phyloP scores from a whole-genome alignment of 37 sponge, comb jelly and placozoan genomes.

The Mnemiopsis leidyi region DNA sequence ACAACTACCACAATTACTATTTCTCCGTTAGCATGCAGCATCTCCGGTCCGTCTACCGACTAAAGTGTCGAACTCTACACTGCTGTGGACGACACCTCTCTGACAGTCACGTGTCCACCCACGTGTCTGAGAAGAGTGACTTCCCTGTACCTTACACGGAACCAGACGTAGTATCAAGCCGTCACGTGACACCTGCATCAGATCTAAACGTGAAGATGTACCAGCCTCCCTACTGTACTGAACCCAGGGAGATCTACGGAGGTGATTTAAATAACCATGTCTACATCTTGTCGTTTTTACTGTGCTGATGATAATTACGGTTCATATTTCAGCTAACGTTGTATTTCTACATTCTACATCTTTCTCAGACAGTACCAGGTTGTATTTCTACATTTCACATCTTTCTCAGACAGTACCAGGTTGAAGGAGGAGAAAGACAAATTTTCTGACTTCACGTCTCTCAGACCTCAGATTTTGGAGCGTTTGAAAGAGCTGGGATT shows the following conservation, averaged over 20 bases:
- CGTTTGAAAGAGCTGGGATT: neutral
- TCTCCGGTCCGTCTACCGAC: neutral
- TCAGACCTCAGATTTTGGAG: neutral
- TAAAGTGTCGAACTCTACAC: neutral
- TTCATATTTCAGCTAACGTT: too few relatives aligned
- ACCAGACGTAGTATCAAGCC: neutral
- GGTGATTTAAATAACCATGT: too few relatives aligned
- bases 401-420: too few relatives aligned
- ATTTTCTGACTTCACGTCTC: neutral
- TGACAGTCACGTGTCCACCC: neutral
- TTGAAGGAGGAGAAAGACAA: neutral
- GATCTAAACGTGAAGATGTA: neutral
- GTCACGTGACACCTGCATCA: conserved; percentile 7
- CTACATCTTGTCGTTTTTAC: too few relatives aligned
- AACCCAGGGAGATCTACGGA: neutral
- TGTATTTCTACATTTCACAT: too few relatives aligned
- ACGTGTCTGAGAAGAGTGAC: too few relatives aligned
- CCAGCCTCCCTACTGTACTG: neutral
- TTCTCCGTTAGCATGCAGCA: neutral
- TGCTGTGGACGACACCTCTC: conserved; percentile 28
- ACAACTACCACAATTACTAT: too few relatives aligned
- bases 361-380: too few relatives aligned
- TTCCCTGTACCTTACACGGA: neutral
- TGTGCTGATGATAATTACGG: too few relatives aligned
- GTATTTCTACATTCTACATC: too few relatives aligned